A percentile compares a stretch with the other conserved stretches of the same genome.
Conservation (phyloP, 1,140 invertebrate species). For the Leptopilina boulardi region DNA sequence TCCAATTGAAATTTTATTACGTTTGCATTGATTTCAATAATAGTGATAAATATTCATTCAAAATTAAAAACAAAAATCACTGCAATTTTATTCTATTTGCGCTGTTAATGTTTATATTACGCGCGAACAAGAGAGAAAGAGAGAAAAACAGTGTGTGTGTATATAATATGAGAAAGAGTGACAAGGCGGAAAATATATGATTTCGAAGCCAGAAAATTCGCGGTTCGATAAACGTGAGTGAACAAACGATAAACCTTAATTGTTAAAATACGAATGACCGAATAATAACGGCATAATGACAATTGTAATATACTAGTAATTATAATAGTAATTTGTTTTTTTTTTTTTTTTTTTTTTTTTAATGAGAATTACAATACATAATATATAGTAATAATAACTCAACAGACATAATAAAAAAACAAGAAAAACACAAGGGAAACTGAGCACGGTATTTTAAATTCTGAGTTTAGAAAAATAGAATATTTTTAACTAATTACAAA, state of each 20-base stretch:
- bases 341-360: too few relatives aligned
- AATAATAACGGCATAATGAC: constrained; percentile 48
- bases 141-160: not conserved
- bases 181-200: not conserved
- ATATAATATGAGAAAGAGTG: not conserved
- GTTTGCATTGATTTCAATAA: too few relatives aligned
- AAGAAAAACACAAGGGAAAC: constrained; percentile 7
- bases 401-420: constrained; percentile 60
- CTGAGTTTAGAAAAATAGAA: not conserved
- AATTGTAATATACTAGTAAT: constrained; percentile 50
- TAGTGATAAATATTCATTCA: not conserved
- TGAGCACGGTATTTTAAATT: constrained; percentile 25
- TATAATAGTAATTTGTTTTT: constrained; percentile 41
- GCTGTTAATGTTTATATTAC: not conserved
- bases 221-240: constrained; percentile 20
- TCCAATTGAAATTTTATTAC: too few relatives aligned
- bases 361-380: constrained; percentile 45
- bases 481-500: too few relatives aligned
- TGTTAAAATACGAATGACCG: constrained; percentile 8
- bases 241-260: constrained; percentile 32
- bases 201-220: not conserved
- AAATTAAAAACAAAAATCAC: not conserved
- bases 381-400: constrained; percentile 55
- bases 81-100: not conserved
- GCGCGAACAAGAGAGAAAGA: constrained; percentile 6